phyloP scores from a whole-genome alignment of 2,797 vertebrate species.

The Etheostoma perlongum region DNA sequence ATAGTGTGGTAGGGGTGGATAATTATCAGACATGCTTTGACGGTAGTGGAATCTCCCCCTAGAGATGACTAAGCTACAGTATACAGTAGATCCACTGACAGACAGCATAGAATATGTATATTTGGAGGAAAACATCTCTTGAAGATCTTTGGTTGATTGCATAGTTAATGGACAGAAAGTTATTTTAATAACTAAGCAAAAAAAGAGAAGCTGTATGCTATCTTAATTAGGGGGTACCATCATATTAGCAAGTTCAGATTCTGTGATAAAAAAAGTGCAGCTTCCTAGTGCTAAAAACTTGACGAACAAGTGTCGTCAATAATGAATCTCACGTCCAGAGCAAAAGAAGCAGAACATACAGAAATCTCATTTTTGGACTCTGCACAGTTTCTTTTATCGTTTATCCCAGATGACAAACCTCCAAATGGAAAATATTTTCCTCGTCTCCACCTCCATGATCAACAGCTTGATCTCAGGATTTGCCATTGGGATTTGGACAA shows the following conservation, averaged over 20 bases:
- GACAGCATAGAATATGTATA: neutral
- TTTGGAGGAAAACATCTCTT: conserved; percentile 1
- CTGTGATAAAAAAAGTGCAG: neutral
- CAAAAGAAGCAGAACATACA: neutral
- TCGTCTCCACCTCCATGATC: too few species aligned
- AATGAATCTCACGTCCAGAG: neutral
- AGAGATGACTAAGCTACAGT: neutral
- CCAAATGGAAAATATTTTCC: too few species aligned
- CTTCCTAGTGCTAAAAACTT: neutral
- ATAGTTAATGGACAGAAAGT: neutral
- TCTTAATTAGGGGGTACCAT: neutral
- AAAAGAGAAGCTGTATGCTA: neutral
- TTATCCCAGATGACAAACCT: too few species aligned
- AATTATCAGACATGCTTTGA: neutral
- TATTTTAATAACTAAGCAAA: neutral
- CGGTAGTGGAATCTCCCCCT: neutral
- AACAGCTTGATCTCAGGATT: neutral
- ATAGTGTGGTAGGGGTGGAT: neutral
- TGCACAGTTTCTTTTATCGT: too few species aligned
- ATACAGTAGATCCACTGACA: neutral
- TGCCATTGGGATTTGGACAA: too few species aligned
- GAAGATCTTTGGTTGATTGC: neutral
- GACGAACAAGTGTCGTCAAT: neutral
- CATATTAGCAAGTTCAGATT: neutral
- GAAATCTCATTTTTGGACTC: neutral